Evolutionary conservation across 2,797 vertebrate genomes (phyloP).

Genomic region (Eptatretus atami): DNA sequence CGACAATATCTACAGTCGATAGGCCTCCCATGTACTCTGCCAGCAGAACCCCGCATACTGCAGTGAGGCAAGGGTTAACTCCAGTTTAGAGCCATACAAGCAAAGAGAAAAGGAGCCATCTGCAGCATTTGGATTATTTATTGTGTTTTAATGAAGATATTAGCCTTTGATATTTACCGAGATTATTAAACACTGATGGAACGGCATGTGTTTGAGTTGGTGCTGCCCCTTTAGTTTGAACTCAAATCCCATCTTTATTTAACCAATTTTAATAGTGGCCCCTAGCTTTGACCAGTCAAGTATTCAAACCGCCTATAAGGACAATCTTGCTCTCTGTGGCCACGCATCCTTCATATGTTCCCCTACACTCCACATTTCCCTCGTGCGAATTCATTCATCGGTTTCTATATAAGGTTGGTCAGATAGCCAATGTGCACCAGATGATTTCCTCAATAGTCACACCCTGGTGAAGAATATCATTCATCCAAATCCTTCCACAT

Average conservation of each 20-base stretch:
- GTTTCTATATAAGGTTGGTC: too few species aligned
- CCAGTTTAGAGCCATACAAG: not conserved
- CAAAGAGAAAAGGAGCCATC: not conserved
- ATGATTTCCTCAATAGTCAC: too few species aligned
- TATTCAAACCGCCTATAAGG: not conserved
- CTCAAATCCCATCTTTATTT: slow-evolving; percentile 3
- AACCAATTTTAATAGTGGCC: slow-evolving; percentile 5
- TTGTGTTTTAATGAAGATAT: slow-evolving; percentile 5
- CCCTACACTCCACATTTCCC: not conserved
- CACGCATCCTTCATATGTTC: not conserved
- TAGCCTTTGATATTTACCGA: slow-evolving; percentile 2
- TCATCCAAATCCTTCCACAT: too few species aligned
- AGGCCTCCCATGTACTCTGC: too few species aligned
- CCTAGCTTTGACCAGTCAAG: slow-evolving; percentile 2
- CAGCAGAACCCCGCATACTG: too few species aligned
- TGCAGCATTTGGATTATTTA: not conserved
- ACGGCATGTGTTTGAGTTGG: not conserved
- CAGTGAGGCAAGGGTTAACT: too few species aligned
- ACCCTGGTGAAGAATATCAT: too few species aligned
- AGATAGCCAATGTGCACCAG: too few species aligned
- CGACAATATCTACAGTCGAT: too few species aligned
- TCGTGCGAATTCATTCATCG: too few species aligned
- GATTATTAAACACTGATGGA: slow-evolving; percentile 4
- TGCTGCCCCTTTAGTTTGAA: slow-evolving; percentile 2
- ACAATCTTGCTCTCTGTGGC: slow-evolving; percentile 1